Conservation (phyloP, 2,888 invertebrate species). For the Agriopis marginaria region DNA sequence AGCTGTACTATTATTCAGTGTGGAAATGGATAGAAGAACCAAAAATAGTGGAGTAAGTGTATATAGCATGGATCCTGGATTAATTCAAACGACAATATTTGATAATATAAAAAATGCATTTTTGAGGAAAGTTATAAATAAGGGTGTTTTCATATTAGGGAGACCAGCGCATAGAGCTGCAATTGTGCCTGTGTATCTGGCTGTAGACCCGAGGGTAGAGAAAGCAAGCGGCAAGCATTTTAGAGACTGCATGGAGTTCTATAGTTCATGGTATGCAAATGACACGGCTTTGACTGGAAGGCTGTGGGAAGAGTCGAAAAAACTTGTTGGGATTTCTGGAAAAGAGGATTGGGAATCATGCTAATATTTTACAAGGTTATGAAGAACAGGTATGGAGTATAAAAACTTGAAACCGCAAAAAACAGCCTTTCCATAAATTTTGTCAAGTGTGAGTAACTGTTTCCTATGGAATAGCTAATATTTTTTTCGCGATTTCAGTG, state of each 20-base stretch:
- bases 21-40: conserved; percentile 82
- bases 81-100: conserved; percentile 92
- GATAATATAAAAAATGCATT: conserved; percentile 71
- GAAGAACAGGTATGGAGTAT: not conserved
- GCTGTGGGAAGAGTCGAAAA: conserved; percentile 68
- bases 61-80: conserved; percentile 94
- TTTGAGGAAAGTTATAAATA: conserved; percentile 54
- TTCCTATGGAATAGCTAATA: no score
- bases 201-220: conserved; percentile 61
- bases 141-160: conserved; percentile 57
- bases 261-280: conserved; percentile 74
- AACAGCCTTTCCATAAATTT: no score
- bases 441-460: no score
- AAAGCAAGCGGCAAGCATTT: conserved; percentile 68
- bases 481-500: no score
- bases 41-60: conserved; percentile 87
- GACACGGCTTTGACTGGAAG: conserved; percentile 57
- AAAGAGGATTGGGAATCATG: conserved; percentile 69
- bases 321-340: conserved; percentile 57
- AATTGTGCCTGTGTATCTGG: conserved; percentile 66
- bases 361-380: no score
- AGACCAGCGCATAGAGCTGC: conserved; percentile 62
- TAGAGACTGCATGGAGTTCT: conserved; percentile 68
- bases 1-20: conserved; percentile 66
- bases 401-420: no score